These are phyloP conservation scores for Tachystola acroxantha DNA, from an alignment of 2,888 invertebrate genomes.

Conservation along the genomic window DNA sequence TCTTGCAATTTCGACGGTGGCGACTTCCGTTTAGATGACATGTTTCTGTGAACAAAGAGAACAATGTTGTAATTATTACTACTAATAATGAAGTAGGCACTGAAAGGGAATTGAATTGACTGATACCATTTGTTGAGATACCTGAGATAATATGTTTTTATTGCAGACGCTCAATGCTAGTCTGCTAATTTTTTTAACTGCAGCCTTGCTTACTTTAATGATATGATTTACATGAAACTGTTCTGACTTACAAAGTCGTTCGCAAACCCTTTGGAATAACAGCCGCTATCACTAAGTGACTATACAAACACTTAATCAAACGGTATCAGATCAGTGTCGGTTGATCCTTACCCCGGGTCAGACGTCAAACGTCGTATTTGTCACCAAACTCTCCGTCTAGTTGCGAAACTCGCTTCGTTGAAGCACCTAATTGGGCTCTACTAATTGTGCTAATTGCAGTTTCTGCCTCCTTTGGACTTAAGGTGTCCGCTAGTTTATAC, in stretches of 20 bases:
- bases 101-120: too few species aligned
- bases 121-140: too few species aligned
- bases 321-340: constrained; percentile 34
- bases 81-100: too few species aligned
- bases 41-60: constrained; percentile 83
- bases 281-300: constrained; percentile 11
- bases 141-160: too few species aligned
- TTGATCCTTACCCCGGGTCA: constrained; percentile 54
- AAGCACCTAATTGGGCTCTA: constrained; percentile 67
- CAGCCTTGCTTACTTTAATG: too few species aligned
- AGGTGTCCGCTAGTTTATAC: constrained; percentile 43
- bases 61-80: neutral
- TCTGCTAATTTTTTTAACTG: too few species aligned
- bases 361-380: constrained; percentile 57
- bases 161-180: too few species aligned
- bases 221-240: too few species aligned
- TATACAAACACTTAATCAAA: constrained; percentile 42
- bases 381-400: constrained; percentile 54
- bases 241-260: too few species aligned
- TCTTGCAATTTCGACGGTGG: constrained; percentile 96
- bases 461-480: constrained; percentile 60
- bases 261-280: too few species aligned
- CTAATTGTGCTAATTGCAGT: constrained; percentile 68
- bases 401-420: constrained; percentile 67
- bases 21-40: constrained; percentile 98